Evolutionary conservation across 2,113 vertebrate genomes (phyloP), one percentile per base, ranked within the genome.

Genomic region (Condylura cristata): DNA sequence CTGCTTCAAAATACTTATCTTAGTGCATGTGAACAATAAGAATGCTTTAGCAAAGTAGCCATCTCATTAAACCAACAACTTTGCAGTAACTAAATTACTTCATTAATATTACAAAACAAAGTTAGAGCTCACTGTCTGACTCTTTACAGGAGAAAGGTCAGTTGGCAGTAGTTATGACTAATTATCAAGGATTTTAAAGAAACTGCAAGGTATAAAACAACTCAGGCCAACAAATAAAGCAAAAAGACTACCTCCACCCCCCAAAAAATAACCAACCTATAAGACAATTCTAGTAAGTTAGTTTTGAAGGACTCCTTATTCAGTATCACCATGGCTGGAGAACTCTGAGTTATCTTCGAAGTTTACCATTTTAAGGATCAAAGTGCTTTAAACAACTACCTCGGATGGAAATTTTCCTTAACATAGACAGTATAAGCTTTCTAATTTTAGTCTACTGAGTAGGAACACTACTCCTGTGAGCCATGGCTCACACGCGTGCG

Each of bases 21-120:
- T 37, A 10, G 34, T 24, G 66, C 39, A 82, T 7, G 6, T 7
- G 79, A 44, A 84, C n/a, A 63, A 63, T 66, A 71, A 75, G 26
- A 56, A 51, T 34, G 10, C 6, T 68, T 81, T 6, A 75, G 28
- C 0, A 37, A 90, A 92, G 76, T 3, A 89, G 48, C 53, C 24
- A 84, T 37, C 84, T 89, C 34, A 82, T 58, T 41, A 71, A 90
- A 71, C 41, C 30, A 58, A 81, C 95, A 82, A 58, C 24, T 65
- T 61, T 44, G 13, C 4, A 39, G 88, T 74, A 51, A 86, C 71
- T 70, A 88, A 44, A 51, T 61, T 61, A 63, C 39, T n/a, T 66
- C 30, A 28, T 78, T 71, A 86, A 44, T 56, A 28, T 2, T 60
- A 71, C 39, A 86, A 37, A 86, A 71, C 39, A 86, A 37, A 86